Evolutionary conservation across 2,113 vertebrate species (phyloP), one percentile per base, ranked within the genome.

Genomic region (Prunella fulvescens): DNA sequence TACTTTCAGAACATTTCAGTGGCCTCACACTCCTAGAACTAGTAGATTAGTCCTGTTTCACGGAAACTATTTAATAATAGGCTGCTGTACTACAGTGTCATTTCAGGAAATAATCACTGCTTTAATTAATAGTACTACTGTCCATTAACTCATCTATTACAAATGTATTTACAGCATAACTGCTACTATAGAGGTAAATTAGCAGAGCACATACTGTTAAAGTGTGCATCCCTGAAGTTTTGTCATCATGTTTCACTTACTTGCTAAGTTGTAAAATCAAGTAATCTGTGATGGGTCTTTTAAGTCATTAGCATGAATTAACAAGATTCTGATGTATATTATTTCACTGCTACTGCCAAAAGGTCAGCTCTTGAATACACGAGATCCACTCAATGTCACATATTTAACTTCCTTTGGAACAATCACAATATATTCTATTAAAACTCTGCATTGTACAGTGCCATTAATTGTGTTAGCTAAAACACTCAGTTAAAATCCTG

Each of bases 281-380:
- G 56, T 96, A 64, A 93, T 88, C 71, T 20, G 0, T 35, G 69
- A 66, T 76, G 39, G n/a, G n/a, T 86, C 31, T 88, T 67, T 45
- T 37, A 81, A 92, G 76, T 92, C 44, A 96, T 96, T 95, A 96
- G 82, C 7, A 10, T 60, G 66, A 96, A 93, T 96, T 97, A 96
- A 91, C 92, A 95, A 79, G 90, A 88, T 94, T 88, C 76, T 95
- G 76, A 31, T 86, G 76, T 88, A 53, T 60, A 78, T 88, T 78
- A 88, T 84, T 78, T 93, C 94, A 93, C 64, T 88, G 51, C 40
- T 78, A 74, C 61, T 54, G 82, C 86, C 92, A 94, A 50, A 90
- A 96, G 72, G 61, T 81, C 69, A 79, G 33, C 25, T 74, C 51
- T 45, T 53, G 28, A 92, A 81, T 53, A 83, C 15, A 93, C 14